Conservation (phyloP, 2,888 invertebrate genomes). For the Amphipyra tragopoginis region DNA sequence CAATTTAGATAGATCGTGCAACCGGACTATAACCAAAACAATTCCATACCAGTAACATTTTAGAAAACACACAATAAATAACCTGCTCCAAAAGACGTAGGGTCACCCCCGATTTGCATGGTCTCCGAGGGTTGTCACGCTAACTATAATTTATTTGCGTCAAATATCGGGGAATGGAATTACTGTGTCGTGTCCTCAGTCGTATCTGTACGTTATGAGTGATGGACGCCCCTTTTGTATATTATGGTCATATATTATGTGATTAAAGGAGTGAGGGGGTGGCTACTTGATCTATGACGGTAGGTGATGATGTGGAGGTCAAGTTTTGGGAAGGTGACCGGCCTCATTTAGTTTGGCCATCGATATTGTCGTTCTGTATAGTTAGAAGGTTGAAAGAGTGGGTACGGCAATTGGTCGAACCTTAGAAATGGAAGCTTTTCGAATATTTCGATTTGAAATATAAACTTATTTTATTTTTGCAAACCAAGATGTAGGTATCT, state of each 20-base stretch:
- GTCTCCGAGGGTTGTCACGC: slow-evolving; percentile 44
- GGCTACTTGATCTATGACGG: no score
- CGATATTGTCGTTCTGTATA: no score
- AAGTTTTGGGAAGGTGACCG: no score
- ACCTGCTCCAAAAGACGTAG: slow-evolving; percentile 40
- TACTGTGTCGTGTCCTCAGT: slow-evolving; percentile 45
- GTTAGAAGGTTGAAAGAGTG: no score
- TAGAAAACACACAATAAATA: slow-evolving; percentile 52
- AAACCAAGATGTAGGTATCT: no score
- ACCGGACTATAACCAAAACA: background rate
- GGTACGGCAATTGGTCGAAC: no score
- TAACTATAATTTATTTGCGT: slow-evolving; percentile 62
- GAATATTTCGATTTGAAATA: no score
- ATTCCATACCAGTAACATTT: slow-evolving; percentile 12
- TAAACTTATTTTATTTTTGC: no score
- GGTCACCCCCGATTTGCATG: slow-evolving; percentile 61
- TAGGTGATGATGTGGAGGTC: no score
- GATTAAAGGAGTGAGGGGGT: background rate
- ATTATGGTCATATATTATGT: slow-evolving; percentile 35
- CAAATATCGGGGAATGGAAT: slow-evolving; percentile 60
- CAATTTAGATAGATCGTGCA: no score
- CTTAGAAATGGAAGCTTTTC: no score
- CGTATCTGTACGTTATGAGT: slow-evolving; percentile 45
- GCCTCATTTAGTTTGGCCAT: no score
- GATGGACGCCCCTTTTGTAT: slow-evolving; percentile 45